A percentile compares a stretch with the other conserved stretches of the same genome.
phyloP scores from a whole-genome alignment of 53 echinoderm and acorn worm species.

The Apostichopus leukothele region DNA sequence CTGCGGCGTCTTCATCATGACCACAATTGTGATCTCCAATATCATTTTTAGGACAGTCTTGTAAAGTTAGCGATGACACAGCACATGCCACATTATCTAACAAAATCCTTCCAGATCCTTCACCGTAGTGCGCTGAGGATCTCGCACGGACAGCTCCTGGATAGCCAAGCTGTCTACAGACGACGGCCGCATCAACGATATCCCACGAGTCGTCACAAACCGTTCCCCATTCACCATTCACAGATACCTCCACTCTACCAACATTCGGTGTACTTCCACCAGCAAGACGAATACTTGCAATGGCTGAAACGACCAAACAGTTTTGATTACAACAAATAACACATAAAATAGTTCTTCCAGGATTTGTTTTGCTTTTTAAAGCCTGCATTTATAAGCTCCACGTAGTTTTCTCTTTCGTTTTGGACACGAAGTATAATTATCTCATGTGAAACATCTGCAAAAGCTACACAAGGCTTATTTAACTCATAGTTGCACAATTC shows the following conservation, averaged over 20 bases:
- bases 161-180: slow-evolving; percentile 65
- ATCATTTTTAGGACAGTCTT: slow-evolving; percentile 38
- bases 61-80: slow-evolving; percentile 47
- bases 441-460: too few species aligned
- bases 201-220: slow-evolving; percentile 70
- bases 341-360: too few species aligned
- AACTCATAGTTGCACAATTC: too few species aligned
- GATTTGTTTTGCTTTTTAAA: too few species aligned
- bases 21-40: slow-evolving; percentile 51
- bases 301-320: too few species aligned
- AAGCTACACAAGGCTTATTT: too few species aligned
- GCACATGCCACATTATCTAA: slow-evolving; percentile 59
- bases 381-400: too few species aligned
- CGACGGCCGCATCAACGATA: slow-evolving; percentile 57
- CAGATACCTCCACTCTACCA: slow-evolving; percentile 69
- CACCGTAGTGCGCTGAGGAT: slow-evolving; percentile 29
- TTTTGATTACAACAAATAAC: too few species aligned
- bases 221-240: slow-evolving; percentile 72
- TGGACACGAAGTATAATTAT: too few species aligned
- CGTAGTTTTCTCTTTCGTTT: too few species aligned
- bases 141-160: slow-evolving; percentile 34
- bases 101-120: slow-evolving; percentile 51
- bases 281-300: background rate
- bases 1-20: slow-evolving; percentile 67
- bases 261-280: slow-evolving; percentile 26